Base-by-base conservation (phyloP, 2,888 invertebrate species). In the Sclerodermus sp. region DNA sequence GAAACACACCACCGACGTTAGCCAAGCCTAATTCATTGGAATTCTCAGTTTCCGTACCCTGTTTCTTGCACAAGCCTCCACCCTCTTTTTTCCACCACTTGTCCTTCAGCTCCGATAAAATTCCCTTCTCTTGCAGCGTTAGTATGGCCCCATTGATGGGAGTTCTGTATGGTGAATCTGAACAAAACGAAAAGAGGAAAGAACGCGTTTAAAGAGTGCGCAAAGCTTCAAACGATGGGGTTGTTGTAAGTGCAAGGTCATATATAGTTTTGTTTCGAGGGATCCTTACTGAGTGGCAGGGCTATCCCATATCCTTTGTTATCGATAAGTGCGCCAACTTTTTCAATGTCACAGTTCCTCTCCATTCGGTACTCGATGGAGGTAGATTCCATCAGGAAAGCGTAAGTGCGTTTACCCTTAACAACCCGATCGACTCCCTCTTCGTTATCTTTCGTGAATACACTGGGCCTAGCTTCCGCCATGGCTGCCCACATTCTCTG, bases 371-470 rank as follows among this genome's bases (percentile, higher is more conserved):
- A 99, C 75, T 99, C 98, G 58, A 99, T 93, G 17, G 93, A 91
- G 0, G 96, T 94, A 0, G 95, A 96, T 79, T 99, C 99, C 94
- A 98, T 96, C 23, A 99, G 83, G 75, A 93, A 98, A 1, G 98
- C 99, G 76, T 97, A 99, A 42, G 88, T 86, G 38, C 91, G 89
- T 74, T 91, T 91, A 13, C 87, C 89, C 71, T 90, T 87, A 53
- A 87, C 83, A 0, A 97, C 97, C 30, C 93, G 83, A 18, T 93
- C 91, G 3, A 96, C 93, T 0, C 96, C 98, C 72, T 95, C 94
- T 15, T 86, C 85, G 74, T 95, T 96, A 64, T 86, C 89, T 40
- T 85, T 83, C 0, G 91, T 89, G 74, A 96, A 95, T 0, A 96
- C 93, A 0, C 89, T 85, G 0, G 96, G 95, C 39, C 90, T 84